Conservation (phyloP, 2,888 invertebrate species). For the Cristatella mucedo region DNA sequence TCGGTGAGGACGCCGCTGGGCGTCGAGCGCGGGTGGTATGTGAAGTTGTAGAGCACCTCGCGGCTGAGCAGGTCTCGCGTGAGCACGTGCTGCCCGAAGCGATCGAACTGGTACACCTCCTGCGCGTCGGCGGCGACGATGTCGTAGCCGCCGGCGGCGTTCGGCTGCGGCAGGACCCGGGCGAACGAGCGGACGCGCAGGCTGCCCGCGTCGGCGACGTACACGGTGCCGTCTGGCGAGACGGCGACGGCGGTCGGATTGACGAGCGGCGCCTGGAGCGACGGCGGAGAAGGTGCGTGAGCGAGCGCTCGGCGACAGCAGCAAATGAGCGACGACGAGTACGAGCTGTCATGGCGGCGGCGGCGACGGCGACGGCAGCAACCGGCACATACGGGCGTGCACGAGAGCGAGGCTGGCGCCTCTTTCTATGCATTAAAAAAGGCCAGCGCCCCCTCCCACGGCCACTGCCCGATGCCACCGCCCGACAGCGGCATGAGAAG, state of each 20-base stretch:
- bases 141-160: conserved; percentile 49
- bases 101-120: conserved; percentile 50
- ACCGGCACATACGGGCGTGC: too few species aligned
- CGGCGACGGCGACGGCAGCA: too few species aligned
- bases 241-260: conserved; percentile 70
- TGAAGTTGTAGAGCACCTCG: conserved; percentile 79
- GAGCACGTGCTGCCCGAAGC: conserved; percentile 82
- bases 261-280: conserved; percentile 75
- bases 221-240: conserved; percentile 83
- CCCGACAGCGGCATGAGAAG: too few species aligned
- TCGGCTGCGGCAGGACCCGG: conserved; percentile 24
- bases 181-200: conserved; percentile 49
- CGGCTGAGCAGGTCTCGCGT: conserved; percentile 89
- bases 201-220: conserved; percentile 78
- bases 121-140: conserved; percentile 82
- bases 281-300: too few species aligned
- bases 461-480: too few species aligned
- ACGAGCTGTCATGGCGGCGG: too few species aligned
- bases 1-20: conserved; percentile 83
- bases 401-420: too few species aligned
- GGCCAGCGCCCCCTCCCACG: too few species aligned
- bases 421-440: too few species aligned
- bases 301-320: too few species aligned
- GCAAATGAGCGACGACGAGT: too few species aligned
- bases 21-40: conserved; percentile 79